Base-by-base conservation (phyloP, 23 tunicate genomes). In the Phallusia fumigata region DNA sequence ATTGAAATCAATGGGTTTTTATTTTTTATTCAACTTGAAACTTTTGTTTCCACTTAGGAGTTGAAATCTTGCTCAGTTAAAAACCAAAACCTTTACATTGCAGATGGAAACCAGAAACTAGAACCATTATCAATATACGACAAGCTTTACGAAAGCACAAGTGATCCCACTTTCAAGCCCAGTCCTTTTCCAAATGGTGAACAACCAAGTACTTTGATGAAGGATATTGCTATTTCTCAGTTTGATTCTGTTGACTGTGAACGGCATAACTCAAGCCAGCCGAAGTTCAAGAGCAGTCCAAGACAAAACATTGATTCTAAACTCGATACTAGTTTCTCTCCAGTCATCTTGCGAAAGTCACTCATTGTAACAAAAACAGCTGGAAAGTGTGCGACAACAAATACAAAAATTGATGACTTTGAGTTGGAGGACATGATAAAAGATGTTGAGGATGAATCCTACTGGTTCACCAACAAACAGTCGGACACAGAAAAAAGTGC, bases 291-390 rank as follows among this genome's bases (percentile, higher is more conserved):
- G 3, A 40, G 47, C 47, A 58, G 28, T 58, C 28, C 69, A 58
- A 13, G 28, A 11, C 8, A 58, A 58, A 58, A 22, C 26, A 58
- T 58, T 58, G 69, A 58, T 16, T 58, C 69, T 3, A 58, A 58
- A 24, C 31, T 74, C 5, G 52, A 52, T 33, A 58, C 84, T 0
- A 81, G 77, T 69, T 65, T 81, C 33, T 81, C 84, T 5, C 84
- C 84, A 22, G 53, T 81, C 34, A 21, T 81, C 21, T 31, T 81
- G 18, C 16, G 52, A 65, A 65, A 73, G 24, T 65, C 76, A 19
- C 64, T 65, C 5, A 44, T 81, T n/a, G 52, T 19, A 65, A 81
- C 33, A 0, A 65, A 65, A 36, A 34, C 76, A 33, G 84, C 84
- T 33, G 84, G 76, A 24, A 44, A 52, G 77, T 81, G 76, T 65